Evolutionary conservation across 2,888 invertebrate species (phyloP), one percentile per base, ranked within the genome.

Genomic region (Hemistola chrysoprasaria): DNA sequence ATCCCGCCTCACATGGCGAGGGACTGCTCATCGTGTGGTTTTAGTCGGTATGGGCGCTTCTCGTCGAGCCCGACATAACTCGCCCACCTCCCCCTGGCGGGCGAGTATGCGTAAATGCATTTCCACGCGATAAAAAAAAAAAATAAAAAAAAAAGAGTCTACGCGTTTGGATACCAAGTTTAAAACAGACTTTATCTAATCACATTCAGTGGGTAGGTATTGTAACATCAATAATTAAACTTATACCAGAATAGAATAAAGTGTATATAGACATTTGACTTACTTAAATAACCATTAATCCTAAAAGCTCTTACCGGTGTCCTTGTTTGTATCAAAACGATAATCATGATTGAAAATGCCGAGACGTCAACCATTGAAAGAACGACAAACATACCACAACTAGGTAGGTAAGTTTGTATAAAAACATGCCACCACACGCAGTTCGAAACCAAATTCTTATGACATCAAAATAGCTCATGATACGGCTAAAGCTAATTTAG

Each of bases 401-500:
- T 75, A 72, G 71, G 63, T 57, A 63, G 54, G 51, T 25, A 9
- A 16, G 4, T 16, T 3, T 11, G n/a, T 20, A 32, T 16, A 31
- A 10, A 8, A 23, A 25, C n/a, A 28, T 9, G 6, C 35, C 69
- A 58, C 81, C 79, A 78, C 79, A 85, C 79, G 73, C 73, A 64
- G 62, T 54, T 63, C 57, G 61, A 44, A 59, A 50, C 47, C 53
- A 44, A 55, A 52, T 59, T 65, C 70, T 75, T 69, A 68, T 67
- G 67, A 66, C 65, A 71, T 76, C 68, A 63, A 71, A 74, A 74
- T 67, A 64, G 66, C 68, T 67, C 67, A 73, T 69, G 73, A 74
- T 78, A 78, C 73, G 71, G 71, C 79, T 75, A 67, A 75, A 83
- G 83, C 87, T 88, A 88, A 88, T 88, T 88, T 88, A 87, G 77